A percentile compares a stretch with the other conserved stretches of the same genome.
Conservation (phyloP, 2,888 invertebrate species). For the Rhyacophila evoluta region DNA sequence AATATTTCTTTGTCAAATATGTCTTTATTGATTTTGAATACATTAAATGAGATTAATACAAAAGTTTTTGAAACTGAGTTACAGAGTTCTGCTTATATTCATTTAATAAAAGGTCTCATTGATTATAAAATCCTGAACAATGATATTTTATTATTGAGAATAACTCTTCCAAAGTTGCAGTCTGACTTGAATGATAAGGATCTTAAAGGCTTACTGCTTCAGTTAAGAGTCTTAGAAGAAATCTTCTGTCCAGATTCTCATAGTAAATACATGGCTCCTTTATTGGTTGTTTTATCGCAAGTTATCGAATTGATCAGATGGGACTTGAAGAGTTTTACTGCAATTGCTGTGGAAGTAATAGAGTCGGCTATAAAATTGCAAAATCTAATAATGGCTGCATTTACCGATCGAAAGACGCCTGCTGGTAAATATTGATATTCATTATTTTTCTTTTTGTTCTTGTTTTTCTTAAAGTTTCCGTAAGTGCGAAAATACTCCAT, state of each 20-base stretch:
- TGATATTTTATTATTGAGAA: constrained; percentile 29
- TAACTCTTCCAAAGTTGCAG: constrained; percentile 30
- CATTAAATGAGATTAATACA: constrained; percentile 32
- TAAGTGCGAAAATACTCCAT: too few species aligned
- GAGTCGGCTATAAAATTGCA: constrained; percentile 60
- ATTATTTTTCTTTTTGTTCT: too few species aligned
- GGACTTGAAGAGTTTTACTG: constrained; percentile 61
- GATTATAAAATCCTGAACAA: constrained; percentile 31
- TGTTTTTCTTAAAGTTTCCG: too few species aligned
- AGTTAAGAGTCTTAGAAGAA: constrained; percentile 30
- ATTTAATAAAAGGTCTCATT: constrained; percentile 35
- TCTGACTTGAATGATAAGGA: constrained; percentile 17
- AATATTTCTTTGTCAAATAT: constrained; percentile 5
- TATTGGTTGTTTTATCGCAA: constrained; percentile 65
- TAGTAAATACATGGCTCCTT: constrained; percentile 62
- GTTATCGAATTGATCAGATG: constrained; percentile 62
- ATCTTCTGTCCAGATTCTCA: constrained; percentile 51
- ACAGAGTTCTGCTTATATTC: constrained; percentile 25
- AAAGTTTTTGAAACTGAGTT: constrained; percentile 15
- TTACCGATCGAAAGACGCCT: constrained; percentile 26
- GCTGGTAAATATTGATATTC: constrained; percentile 34
- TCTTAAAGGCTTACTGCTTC: neutral
- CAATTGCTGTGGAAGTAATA: constrained; percentile 59
- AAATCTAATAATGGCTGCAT: constrained; percentile 57
- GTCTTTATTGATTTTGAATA: constrained; percentile 29